Conservation (phyloP, 2,888 invertebrate species). For the Stenoptilia bipunctidactyla region DNA sequence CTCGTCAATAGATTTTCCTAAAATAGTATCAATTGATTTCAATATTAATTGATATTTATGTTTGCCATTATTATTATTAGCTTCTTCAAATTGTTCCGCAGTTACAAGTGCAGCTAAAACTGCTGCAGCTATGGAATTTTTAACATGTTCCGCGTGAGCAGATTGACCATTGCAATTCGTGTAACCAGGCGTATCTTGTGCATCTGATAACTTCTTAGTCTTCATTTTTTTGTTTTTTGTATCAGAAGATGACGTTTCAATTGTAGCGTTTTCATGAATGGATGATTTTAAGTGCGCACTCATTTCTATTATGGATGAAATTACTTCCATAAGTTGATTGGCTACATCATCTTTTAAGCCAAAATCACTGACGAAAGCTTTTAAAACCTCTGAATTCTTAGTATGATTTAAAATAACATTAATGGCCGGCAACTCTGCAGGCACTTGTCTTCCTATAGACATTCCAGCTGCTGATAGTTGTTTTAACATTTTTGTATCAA, state of each 20-base stretch:
- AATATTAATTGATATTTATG: constrained; percentile 62
- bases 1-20: constrained; percentile 60
- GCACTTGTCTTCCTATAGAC: constrained; percentile 75
- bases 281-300: constrained; percentile 57
- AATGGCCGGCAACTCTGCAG: constrained; percentile 73
- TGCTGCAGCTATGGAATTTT: constrained; percentile 66
- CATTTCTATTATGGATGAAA: constrained; percentile 64
- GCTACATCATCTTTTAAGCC: constrained; percentile 65
- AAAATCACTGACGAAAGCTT: constrained; percentile 60
- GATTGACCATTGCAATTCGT: constrained; percentile 32
- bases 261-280: constrained; percentile 36
- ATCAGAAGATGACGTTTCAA: constrained; percentile 20
- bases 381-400: constrained; percentile 55
- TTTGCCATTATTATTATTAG: constrained; percentile 60
- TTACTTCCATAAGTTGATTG: constrained; percentile 62
- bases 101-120: constrained; percentile 63
- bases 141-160: constrained; percentile 60
- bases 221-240: constrained; percentile 33
- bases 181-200: constrained; percentile 24
- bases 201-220: constrained; percentile 36
- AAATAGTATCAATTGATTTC: constrained; percentile 63
- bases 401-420: constrained; percentile 68
- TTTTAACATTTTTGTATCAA: constrained; percentile 75
- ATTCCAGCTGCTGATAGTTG: constrained; percentile 78
- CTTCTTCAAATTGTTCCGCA: constrained; percentile 61